These are phyloP conservation scores for Cybosia mesomella DNA, from an alignment of 2,888 invertebrate species.

Conservation along the genomic window DNA sequence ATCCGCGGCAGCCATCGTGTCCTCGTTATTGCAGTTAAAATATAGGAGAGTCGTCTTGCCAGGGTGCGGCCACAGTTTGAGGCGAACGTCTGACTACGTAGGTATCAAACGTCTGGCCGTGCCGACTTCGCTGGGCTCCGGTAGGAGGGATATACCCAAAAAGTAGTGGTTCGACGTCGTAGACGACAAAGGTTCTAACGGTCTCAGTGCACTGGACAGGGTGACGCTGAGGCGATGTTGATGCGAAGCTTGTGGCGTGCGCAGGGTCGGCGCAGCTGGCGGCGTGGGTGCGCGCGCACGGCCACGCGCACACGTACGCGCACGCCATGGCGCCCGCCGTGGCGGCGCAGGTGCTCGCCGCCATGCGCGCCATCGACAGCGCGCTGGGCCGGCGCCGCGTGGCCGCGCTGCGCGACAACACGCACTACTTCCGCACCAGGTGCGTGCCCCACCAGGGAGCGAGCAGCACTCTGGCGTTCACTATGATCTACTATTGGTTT, in stretches of 20 bases:
- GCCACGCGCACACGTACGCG: conserved; percentile 95
- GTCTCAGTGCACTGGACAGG: too few relatives aligned
- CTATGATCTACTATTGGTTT: background rate
- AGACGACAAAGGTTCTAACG: too few relatives aligned
- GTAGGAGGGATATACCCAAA: too few relatives aligned
- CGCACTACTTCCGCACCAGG: conserved; percentile 78
- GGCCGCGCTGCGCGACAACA: conserved; percentile 92
- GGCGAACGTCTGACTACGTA: too few relatives aligned
- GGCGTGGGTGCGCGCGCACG: conserved; percentile 91
- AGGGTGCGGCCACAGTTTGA: too few relatives aligned
- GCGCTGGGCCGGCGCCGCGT: conserved; percentile 88
- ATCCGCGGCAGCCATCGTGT: too few relatives aligned
- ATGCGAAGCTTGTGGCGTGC: background rate
- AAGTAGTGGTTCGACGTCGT: too few relatives aligned
- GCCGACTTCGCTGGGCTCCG: too few relatives aligned
- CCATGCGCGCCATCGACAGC: conserved; percentile 86
- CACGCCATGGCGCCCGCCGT: conserved; percentile 96
- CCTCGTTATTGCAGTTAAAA: too few relatives aligned
- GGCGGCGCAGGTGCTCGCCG: conserved; percentile 95
- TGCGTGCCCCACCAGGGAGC: conserved; percentile 22
- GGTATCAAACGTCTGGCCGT: too few relatives aligned
- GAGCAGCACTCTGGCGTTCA: background rate
- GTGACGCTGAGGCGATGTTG: too few relatives aligned
- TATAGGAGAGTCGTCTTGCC: too few relatives aligned
- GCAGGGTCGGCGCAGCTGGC: conserved; percentile 93